Base-by-base conservation (phyloP, 2,113 vertebrate genomes). In the Orthonyx spaldingii region DNA sequence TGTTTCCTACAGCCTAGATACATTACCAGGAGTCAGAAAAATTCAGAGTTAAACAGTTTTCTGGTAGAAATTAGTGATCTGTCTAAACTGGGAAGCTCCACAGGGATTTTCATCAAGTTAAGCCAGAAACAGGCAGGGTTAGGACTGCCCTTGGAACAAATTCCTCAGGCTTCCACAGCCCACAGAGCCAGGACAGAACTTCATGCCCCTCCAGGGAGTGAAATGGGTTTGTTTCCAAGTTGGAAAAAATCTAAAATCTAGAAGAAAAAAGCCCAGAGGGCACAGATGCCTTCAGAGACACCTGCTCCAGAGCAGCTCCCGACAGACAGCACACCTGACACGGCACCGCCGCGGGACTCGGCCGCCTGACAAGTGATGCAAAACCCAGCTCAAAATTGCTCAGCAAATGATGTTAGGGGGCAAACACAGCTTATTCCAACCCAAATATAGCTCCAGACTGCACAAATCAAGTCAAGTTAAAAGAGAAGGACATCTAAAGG, bases 401-500 rank as follows among this genome's bases (percentile, higher is more conserved):
- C 89, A 70, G 88, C 81, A 96, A 68, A 74, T 30, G 24, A 82
- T 72, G 87, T 83, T 71, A 65, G 61, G 65, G 60, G 71, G 66
- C 85, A 93, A 93, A 80, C 87, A 87, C 44, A 60, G 85, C 82
- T 65, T 65, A 42, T 84, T 81, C 63, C 84, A 77, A 50, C 24
- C 91, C 82, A 92, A 93, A 92, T 80, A 89, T 84, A 93, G 83
- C 89, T 92, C 52, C 83, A 95, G 89, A 93, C 60, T 39, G 35
- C n/a, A 84, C 56, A 57, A 92, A 94, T 37, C 71, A 42, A 35
- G 59, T 19, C 0, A 4, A 86, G 68, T 74, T 92, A 55, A 95
- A 94, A 94, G 68, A 77, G 55, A 57, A 93, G 85, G 49, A 63
- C 47, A 64, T 94, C 79, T 86, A 84, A 93, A 72, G 86, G 71